These are phyloP conservation scores for Leptogaster cylindrica DNA, from an alignment of 2,888 invertebrate species.

Conservation along the genomic window DNA sequence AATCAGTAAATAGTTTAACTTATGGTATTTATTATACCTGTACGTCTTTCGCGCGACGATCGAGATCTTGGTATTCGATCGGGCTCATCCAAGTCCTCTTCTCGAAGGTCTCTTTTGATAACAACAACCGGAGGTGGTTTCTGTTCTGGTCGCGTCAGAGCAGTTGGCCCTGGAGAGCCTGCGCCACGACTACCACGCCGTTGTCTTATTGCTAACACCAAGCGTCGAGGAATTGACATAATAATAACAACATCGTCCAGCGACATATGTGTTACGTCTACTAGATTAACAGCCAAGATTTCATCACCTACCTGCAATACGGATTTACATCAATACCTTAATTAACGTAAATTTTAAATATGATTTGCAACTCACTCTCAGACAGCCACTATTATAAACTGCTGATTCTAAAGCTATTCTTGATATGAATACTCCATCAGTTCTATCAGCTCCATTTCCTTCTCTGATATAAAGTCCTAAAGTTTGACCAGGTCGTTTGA, in stretches of 20 bases:
- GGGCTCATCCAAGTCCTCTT: conserved; percentile 75
- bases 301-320: conserved; percentile 86
- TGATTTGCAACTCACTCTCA: conserved; percentile 70
- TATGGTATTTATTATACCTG: conserved; percentile 59
- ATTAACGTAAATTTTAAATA: too few species aligned
- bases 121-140: conserved; percentile 92
- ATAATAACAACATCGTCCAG: conserved; percentile 99
- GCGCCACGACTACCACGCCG: conserved; percentile 70
- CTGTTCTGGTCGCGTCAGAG: conserved; percentile 74
- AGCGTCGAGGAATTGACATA: conserved; percentile 96
- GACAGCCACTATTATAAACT: conserved; percentile 95
- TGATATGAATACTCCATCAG: conserved; percentile 98
- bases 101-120: conserved; percentile 84
- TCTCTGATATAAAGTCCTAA: conserved; percentile 97
- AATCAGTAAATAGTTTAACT: conserved; percentile 33
- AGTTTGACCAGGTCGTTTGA: conserved; percentile 98
- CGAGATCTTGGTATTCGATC: conserved; percentile 64
- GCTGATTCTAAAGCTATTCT: conserved; percentile 93
- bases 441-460: conserved; percentile 96
- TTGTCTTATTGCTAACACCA: conserved; percentile 92
- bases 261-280: conserved; percentile 97
- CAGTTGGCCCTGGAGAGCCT: conserved; percentile 60
- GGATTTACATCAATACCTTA: background rate
- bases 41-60: conserved; percentile 63
- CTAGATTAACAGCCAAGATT: conserved; percentile 96